Evolutionary conservation across 37 sponge, comb jelly and placozoan genomes (phyloP), one percentile per base, ranked within the genome.

Genomic region (Axinella damicornis): DNA sequence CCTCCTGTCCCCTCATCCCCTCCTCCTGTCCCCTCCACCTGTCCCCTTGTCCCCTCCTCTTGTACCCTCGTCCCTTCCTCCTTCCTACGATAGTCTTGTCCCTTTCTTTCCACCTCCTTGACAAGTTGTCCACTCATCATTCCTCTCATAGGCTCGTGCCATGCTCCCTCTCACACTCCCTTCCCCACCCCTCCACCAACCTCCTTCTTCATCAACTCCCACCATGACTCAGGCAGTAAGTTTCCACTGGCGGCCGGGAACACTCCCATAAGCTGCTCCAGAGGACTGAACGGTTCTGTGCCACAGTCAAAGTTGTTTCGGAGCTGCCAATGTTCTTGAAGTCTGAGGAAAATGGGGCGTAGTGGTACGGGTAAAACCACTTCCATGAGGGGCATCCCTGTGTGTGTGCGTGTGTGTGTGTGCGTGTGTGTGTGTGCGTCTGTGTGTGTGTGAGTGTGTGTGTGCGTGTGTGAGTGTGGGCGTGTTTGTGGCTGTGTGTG

Each of bases 261-360:
- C 27, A 99, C 99, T 19, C 96, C 92, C 99, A 99, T 99, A 54
- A 99, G 84, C 84, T 99, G 99, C 83, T 99, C 99, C 78, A 99
- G 76, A 2, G 99, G 99, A 21, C 73, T 83, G 78, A 99, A 99
- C 69, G 98, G 98, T 37, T 74, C 39, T 4, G 92, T 93, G 1
- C 84, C 88, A 9, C 57, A 9, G 37, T 89, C 80, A 73, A 98
- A 98, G 62, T 79, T 78, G 61, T 89, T 90, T 0, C 78, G 46
- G 34, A 98, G 65, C 0, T 92, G 46, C 0, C 68, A 37, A 99
- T 91, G 83, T 91, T 53, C 36, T 53, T 76, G 83, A 99, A 99
- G 84, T 99, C 99, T 11, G 99, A 99, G 38, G 99, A 97, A 92
- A 99, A 99, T 0, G 99, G 99, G 67, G 99, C 99, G 66, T 99